Conservation (phyloP, 1,140 invertebrate species). For the Drosophila takahashii region DNA sequence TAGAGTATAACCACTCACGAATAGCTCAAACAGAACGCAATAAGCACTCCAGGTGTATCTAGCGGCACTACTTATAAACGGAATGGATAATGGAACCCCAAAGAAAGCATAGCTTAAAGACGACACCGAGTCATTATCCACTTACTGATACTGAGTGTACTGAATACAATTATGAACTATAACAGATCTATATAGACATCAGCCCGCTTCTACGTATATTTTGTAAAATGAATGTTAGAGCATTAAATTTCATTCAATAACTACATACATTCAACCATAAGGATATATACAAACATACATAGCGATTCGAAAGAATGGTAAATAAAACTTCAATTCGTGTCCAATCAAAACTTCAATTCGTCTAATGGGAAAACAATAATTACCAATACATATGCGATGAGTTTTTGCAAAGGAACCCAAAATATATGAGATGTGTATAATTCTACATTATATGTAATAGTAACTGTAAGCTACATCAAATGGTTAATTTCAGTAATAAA, state of each 20-base stretch:
- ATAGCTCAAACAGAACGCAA: conserved; percentile 46
- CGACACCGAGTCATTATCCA: conserved; percentile 27
- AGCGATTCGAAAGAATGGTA: conserved; percentile 8
- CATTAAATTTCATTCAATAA: conserved; percentile 22
- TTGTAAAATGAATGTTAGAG: conserved; percentile 53
- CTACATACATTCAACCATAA: conserved; percentile 40
- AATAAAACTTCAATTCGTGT: conserved; percentile 61
- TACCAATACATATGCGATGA: conserved; percentile 40
- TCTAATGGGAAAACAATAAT: conserved; percentile 76
- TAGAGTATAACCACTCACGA: conserved; percentile 45
- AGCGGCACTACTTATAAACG: conserved; percentile 17
- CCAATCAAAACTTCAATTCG: conserved; percentile 79
- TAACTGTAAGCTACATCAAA: conserved; percentile 73
- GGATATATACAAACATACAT: conserved; percentile 37
- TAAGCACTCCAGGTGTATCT: conserved; percentile 26
- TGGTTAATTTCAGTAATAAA: conserved; percentile 81
- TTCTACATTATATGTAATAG: conserved; percentile 61
- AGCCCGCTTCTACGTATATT: conserved; percentile 49
- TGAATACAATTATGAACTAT: conserved; percentile 45
- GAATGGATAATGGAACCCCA: conserved; percentile 21
- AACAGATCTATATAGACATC: conserved; percentile 23
- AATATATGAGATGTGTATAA: conserved; percentile 55
- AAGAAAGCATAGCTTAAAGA: conserved; percentile 38
- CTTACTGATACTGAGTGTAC: conserved; percentile 35
- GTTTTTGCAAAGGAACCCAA: conserved; percentile 33